These are phyloP conservation scores for Lysandra bellargus DNA, from an alignment of 2,888 invertebrate species.

Conservation along the genomic window DNA sequence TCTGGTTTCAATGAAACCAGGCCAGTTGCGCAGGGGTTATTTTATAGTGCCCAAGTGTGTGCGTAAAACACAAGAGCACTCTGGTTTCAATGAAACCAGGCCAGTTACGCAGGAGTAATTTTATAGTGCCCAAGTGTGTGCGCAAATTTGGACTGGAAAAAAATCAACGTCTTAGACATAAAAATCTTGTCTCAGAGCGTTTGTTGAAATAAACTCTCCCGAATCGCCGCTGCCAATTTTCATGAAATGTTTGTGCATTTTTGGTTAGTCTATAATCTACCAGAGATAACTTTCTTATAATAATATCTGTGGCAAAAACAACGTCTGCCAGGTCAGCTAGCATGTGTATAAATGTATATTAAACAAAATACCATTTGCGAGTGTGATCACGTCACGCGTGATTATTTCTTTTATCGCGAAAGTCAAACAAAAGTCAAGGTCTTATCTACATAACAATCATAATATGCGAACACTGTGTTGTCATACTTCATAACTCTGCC, in stretches of 20 bases:
- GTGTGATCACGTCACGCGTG: slow-evolving; percentile 28
- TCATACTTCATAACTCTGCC: slow-evolving; percentile 13
- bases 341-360: slow-evolving; percentile 6
- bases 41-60: no score
- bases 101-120: no score
- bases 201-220: not conserved
- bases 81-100: no score
- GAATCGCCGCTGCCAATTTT: not conserved
- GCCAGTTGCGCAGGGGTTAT: no score
- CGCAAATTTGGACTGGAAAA: no score
- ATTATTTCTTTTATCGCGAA: slow-evolving; percentile 41
- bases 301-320: not conserved
- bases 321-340: not conserved
- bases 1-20: no score
- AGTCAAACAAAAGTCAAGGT: slow-evolving; percentile 46
- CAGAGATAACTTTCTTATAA: not conserved
- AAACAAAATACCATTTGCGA: slow-evolving; percentile 26
- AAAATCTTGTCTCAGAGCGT: not conserved
- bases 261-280: not conserved
- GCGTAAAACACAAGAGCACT: no score
- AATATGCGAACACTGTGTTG: slow-evolving; percentile 26
- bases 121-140: no score
- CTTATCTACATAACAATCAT: slow-evolving; percentile 37
- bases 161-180: not conserved
- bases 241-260: not conserved